A percentile compares a stretch with the other conserved stretches of the same genome.
Evolutionary conservation across 2,113 vertebrate genomes (phyloP).

Genomic region (Coptodon rendalli): DNA sequence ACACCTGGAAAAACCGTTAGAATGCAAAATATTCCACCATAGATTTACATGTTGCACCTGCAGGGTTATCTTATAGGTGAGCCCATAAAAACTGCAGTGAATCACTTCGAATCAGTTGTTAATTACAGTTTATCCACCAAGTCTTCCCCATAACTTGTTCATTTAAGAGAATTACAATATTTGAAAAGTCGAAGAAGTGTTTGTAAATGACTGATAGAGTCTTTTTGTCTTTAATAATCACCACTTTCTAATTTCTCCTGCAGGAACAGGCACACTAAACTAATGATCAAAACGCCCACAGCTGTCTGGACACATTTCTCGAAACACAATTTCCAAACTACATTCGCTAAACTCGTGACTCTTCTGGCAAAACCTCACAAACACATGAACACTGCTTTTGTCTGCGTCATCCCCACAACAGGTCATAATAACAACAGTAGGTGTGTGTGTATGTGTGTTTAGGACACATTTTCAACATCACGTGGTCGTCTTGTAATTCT

Average conservation of each 20-base stretch:
- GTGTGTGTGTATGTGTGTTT: not conserved
- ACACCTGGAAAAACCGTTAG: not conserved
- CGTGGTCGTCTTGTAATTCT: not conserved
- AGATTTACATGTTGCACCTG: not conserved
- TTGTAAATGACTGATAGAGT: not conserved
- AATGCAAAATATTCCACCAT: not conserved
- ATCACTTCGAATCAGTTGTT: not conserved
- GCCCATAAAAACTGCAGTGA: not conserved
- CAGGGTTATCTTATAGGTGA: not conserved
- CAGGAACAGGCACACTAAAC: not conserved
- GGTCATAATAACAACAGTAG: not conserved
- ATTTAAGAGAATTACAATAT: not conserved
- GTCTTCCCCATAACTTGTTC: not conserved
- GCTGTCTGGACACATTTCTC: not conserved
- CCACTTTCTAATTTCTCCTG: not conserved
- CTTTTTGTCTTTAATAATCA: not conserved
- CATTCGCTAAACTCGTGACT: not conserved
- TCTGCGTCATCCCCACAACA: not conserved
- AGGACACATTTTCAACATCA: not conserved
- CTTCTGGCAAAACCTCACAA: not conserved
- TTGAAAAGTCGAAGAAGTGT: not conserved
- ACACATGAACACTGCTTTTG: not conserved
- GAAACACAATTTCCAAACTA: not conserved
- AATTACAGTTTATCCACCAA: not conserved
- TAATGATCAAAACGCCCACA: not conserved